These are phyloP conservation scores for Andrena hattorfiana DNA, from an alignment of 2,888 invertebrate species.

Conservation along the genomic window DNA sequence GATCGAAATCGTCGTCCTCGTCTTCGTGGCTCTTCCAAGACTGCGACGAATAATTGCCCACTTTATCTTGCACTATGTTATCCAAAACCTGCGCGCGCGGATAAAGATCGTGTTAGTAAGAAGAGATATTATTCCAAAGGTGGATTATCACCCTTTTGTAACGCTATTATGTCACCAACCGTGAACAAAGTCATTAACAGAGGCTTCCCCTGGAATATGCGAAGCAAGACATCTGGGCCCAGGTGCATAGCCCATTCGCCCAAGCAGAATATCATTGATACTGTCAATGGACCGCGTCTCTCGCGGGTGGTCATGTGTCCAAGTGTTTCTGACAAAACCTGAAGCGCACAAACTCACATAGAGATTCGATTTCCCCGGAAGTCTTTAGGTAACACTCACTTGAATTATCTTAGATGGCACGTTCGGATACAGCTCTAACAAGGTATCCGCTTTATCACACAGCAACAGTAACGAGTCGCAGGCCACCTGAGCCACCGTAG, in stretches of 20 bases:
- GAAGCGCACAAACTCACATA: not conserved
- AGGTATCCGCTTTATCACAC: constrained; percentile 91
- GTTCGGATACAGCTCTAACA: constrained; percentile 91
- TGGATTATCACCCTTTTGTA: not conserved
- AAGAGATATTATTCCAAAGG: not conserved
- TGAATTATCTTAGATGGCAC: constrained; percentile 88
- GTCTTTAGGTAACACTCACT: constrained; percentile 77
- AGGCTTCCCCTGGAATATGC: constrained; percentile 86
- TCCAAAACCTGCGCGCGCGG: constrained; percentile 78
- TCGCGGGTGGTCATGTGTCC: constrained; percentile 85
- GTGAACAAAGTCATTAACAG: constrained; percentile 90
- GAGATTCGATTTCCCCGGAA: not conserved
- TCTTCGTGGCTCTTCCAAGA: constrained; percentile 78
- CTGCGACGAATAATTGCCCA: constrained; percentile 65
- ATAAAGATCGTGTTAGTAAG: not conserved
- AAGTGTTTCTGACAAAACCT: constrained; percentile 86
- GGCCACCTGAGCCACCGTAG: constrained; percentile 92
- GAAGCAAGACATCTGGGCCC: constrained; percentile 88
- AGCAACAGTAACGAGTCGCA: constrained; percentile 92
- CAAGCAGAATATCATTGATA: constrained; percentile 94
- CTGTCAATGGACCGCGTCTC: constrained; percentile 87
- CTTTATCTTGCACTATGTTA: constrained; percentile 81
- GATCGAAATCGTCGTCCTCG: constrained; percentile 88
- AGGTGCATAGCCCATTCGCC: constrained; percentile 98
- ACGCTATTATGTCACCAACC: constrained; percentile 84